Evolutionary conservation across 2,888 invertebrate species (phyloP).

Genomic region (Campoplex nolae): DNA sequence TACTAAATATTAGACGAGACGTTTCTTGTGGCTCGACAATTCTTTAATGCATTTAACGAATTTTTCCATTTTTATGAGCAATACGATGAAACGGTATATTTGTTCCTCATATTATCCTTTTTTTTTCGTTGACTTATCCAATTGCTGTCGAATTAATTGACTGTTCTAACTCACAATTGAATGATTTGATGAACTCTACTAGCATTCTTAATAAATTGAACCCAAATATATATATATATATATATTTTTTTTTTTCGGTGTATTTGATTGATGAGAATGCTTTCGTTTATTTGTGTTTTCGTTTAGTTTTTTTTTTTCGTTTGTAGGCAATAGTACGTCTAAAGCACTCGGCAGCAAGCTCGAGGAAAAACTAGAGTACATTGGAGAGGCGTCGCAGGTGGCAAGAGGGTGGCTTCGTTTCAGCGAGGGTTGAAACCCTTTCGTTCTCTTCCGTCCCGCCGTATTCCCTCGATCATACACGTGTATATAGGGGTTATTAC

Average conservation of each 20-base stretch:
- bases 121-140: too few relatives aligned
- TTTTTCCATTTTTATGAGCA: not conserved
- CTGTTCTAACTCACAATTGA: not conserved
- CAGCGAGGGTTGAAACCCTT: constrained; percentile 75
- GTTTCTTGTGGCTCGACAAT: not conserved
- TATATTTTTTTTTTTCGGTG: too few relatives aligned
- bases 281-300: not conserved
- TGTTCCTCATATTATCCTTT: too few relatives aligned
- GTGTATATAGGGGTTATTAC: constrained; percentile 73
- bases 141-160: not conserved
- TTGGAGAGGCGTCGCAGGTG: constrained; percentile 67
- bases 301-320: not conserved
- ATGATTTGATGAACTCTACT: not conserved
- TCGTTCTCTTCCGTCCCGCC: constrained; percentile 35
- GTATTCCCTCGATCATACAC: constrained; percentile 38
- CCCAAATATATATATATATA: too few relatives aligned
- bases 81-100: not conserved
- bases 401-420: constrained; percentile 70
- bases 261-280: not conserved
- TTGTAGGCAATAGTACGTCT: not conserved
- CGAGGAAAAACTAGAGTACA: constrained; percentile 3
- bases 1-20: not conserved
- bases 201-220: not conserved
- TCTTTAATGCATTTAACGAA: not conserved
- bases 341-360: not conserved